Conservation (phyloP, 2,797 vertebrate species). For the Merluccius polli region DNA sequence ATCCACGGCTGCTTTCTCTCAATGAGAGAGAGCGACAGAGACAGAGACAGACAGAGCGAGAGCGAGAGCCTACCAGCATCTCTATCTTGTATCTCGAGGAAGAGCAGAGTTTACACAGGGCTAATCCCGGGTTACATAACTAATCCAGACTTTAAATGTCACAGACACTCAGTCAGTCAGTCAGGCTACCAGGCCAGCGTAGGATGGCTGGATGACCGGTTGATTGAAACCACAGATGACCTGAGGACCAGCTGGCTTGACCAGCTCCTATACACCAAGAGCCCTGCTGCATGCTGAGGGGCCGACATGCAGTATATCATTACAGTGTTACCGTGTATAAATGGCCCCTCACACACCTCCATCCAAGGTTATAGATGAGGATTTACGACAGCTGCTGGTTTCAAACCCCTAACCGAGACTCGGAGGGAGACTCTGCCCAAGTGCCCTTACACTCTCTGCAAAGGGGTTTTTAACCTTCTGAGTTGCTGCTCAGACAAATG, state of each 20-base stretch:
- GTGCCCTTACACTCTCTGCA: too few species aligned
- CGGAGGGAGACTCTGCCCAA: too few species aligned
- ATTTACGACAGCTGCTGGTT: too few species aligned
- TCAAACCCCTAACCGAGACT: too few species aligned
- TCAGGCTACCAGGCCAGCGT: constrained; percentile 2
- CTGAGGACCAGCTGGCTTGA: neutral
- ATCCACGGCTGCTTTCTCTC: neutral
- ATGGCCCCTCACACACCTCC: too few species aligned
- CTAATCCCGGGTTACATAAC: constrained; percentile 57
- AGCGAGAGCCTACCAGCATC: neutral
- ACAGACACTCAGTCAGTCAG: constrained; percentile 33
- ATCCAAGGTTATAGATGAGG: too few species aligned
- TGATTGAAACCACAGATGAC: neutral
- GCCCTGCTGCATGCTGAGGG: neutral
- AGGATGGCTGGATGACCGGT: too few species aligned
- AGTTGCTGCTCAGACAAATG: neutral
- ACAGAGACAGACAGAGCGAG: constrained; percentile 3
- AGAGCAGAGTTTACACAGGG: constrained; percentile 43
- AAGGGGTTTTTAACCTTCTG: too few species aligned
- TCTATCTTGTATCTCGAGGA: constrained; percentile 38
- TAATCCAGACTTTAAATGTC: constrained; percentile 55
- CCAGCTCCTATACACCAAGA: neutral
- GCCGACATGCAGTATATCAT: too few species aligned
- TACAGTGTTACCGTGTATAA: too few species aligned
- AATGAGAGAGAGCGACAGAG: neutral